phyloP scores from a whole-genome alignment of 2,113 vertebrate species.

The Petromus typicus region DNA sequence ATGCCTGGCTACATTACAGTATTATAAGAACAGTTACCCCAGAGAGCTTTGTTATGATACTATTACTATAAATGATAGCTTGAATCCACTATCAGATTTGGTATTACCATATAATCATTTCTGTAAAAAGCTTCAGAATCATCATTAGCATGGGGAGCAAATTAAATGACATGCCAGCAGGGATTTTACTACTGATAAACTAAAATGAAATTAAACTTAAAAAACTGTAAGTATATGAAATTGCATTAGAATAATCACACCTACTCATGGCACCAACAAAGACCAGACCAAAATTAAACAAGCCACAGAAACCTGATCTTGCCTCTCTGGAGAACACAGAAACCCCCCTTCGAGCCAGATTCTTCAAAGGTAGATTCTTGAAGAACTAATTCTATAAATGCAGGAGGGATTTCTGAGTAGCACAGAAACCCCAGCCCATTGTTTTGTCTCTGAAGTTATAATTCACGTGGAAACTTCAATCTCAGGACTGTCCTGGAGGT shows the following conservation, averaged over 20 bases:
- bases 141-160: constrained; percentile 66
- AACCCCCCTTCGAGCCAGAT: too few species aligned
- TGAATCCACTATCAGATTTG: constrained; percentile 57
- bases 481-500: not conserved
- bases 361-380: not conserved
- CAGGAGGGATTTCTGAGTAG: not conserved
- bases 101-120: constrained; percentile 73
- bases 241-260: constrained; percentile 49
- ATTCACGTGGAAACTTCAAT: not conserved
- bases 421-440: not conserved
- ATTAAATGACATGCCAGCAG: constrained; percentile 75
- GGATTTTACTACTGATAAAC: constrained; percentile 74
- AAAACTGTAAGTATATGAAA: constrained; percentile 31
- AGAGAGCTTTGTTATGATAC: constrained; percentile 48
- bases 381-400: not conserved
- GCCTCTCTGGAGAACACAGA: not conserved
- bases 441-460: not conserved
- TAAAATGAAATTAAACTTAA: constrained; percentile 73
- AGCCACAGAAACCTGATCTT: not conserved
- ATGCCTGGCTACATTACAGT: not conserved
- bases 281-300: not conserved
- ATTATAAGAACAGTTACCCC: not conserved
- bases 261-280: not conserved
- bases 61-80: constrained; percentile 65
- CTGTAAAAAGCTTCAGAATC: constrained; percentile 68